Evolutionary conservation across 2,797 vertebrate species (phyloP), one percentile per base, ranked within the genome.

Genomic region (Octomys mimax): DNA sequence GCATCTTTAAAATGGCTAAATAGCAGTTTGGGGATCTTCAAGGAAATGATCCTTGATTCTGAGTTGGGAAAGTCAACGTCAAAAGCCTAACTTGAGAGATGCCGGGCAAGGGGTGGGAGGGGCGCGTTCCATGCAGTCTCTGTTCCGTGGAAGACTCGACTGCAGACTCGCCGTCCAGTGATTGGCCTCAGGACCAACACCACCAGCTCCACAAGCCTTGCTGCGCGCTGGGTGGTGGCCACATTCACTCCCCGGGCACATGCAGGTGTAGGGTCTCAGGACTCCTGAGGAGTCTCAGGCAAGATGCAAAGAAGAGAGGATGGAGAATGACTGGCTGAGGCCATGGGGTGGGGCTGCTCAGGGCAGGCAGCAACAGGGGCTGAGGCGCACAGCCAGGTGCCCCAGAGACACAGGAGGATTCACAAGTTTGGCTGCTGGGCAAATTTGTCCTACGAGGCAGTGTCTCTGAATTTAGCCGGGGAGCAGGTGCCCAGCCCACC

Each of bases 1-100:
- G 96, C 95, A 97, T 96, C 96, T 95, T 97, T 96, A 96, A 96
- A 96, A 97, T 92, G 82, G 96, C 95, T 97, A 97, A 97, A 79
- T 91, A 95, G 96, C 93, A 97, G 96, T 95, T 96, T 84, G 90
- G 92, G 62, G 83, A 92, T 95, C 93, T 87, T 68, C 6, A 11
- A 64, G 36, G 81, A 94, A 80, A 89, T 93, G 57, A 31, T 46
- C 59, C 91, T 96, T 89, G 90, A 95, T 92, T 88, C 85, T 6
- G 85, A 96, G 91, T 90, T 85, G 87, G 95, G 96, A 89, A 97
- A 89, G 87, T 75, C 88, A 78, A 86, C 33, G 22, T 91, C 97
- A 89, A 94, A 96, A 64, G 33, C 71, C 71, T 61, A 59, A n/a
- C 68, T 87, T 94, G n/a, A 91, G 81, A 97, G 73, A 91, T 64